Percentiles rank a stretch among this genome's conserved stretches.
phyloP scores from a whole-genome alignment of 1,140 invertebrate species.

The Charaxes varanes region DNA sequence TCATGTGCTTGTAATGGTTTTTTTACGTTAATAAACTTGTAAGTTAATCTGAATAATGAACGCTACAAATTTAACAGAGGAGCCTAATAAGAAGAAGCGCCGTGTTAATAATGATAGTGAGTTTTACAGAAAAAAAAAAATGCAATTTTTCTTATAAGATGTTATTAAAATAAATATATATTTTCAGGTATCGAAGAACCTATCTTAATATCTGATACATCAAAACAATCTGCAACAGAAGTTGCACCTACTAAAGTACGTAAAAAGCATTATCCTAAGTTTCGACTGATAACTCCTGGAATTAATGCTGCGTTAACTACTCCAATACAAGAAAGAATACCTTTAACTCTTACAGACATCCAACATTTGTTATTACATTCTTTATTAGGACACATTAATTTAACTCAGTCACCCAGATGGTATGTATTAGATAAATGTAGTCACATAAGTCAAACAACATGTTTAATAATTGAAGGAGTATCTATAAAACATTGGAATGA shows the following conservation, averaged over 20 bases:
- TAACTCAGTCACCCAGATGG: slow-evolving; percentile 83
- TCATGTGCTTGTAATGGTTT: no score
- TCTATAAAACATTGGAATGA: slow-evolving; percentile 82
- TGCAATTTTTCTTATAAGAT: neutral
- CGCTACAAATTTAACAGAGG: slow-evolving; percentile 1
- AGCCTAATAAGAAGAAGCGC: slow-evolving; percentile 16
- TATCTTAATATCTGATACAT: neutral
- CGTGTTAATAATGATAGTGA: slow-evolving; percentile 10
- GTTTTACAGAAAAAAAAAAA: no score
- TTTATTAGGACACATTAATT: slow-evolving; percentile 81
- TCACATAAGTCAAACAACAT: slow-evolving; percentile 80
- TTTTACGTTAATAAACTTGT: no score
- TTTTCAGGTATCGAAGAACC: slow-evolving; percentile 13
- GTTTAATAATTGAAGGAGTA: slow-evolving; percentile 86
- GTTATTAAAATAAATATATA: neutral
- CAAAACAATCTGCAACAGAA: neutral
- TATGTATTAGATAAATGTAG: slow-evolving; percentile 84
- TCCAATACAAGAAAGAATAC: slow-evolving; percentile 76
- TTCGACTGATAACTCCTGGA: slow-evolving; percentile 77
- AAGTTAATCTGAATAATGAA: no score
- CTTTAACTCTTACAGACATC: slow-evolving; percentile 87
- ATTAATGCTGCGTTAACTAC: slow-evolving; percentile 75
- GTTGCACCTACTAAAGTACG: slow-evolving; percentile 30
- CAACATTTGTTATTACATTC: slow-evolving; percentile 88
- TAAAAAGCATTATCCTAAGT: slow-evolving; percentile 76